These are phyloP conservation scores for Microdon myrmicae DNA, from an alignment of 2,888 invertebrate species.

Conservation along the genomic window DNA sequence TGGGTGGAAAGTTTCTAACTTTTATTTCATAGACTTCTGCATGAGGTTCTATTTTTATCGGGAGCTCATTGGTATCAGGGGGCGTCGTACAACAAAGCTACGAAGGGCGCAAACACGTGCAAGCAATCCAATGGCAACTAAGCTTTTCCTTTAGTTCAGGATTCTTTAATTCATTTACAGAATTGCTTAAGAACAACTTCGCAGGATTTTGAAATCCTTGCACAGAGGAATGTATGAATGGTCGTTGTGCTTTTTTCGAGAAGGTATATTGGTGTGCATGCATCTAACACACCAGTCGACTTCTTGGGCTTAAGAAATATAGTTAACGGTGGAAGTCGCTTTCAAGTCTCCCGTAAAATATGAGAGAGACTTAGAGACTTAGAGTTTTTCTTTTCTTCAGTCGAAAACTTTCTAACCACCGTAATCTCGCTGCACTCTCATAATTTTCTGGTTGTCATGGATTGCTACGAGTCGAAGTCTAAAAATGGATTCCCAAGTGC, in stretches of 20 bases:
- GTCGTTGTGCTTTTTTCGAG: slow-evolving; percentile 4
- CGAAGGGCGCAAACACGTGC: background rate
- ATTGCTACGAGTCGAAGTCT: too few species aligned
- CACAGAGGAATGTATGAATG: too few species aligned
- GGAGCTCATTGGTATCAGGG: slow-evolving; percentile 10
- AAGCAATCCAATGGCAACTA: slow-evolving; percentile 17
- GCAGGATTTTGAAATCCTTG: too few species aligned
- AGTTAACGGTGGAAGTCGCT: background rate
- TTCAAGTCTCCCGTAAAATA: slow-evolving; percentile 4
- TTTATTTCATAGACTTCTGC: background rate
- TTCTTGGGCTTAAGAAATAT: background rate
- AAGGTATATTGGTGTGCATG: too few species aligned
- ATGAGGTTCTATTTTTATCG: slow-evolving; percentile 11
- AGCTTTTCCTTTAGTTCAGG: background rate
- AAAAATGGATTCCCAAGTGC: too few species aligned
- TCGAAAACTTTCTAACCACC: slow-evolving; percentile 32
- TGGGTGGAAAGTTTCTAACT: slow-evolving; percentile 21
- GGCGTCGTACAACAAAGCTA: background rate
- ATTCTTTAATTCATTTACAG: slow-evolving; percentile 21
- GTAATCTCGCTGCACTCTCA: slow-evolving; percentile 28
- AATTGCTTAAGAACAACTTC: slow-evolving; percentile 3
- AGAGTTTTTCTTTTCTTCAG: background rate
- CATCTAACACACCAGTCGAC: too few species aligned
- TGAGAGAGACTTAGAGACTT: slow-evolving; percentile 1
- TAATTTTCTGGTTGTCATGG: slow-evolving; percentile 10